Base-by-base conservation (phyloP, 2,888 invertebrate species). In the Hipparchia sbordonii region DNA sequence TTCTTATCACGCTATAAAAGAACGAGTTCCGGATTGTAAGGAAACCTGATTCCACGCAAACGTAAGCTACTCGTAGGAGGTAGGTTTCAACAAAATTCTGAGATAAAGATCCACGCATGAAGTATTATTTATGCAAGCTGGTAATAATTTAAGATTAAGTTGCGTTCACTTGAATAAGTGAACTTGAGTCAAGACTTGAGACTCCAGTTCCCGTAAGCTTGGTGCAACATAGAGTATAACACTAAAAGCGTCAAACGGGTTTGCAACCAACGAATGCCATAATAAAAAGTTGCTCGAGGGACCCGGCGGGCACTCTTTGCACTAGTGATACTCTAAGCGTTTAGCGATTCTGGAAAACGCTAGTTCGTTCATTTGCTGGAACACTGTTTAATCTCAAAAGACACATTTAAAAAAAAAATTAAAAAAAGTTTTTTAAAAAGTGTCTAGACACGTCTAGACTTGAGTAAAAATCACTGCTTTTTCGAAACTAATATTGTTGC, bases 161-260 rank as follows among this genome's bases (percentile, higher is more conserved):
- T 39, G 39, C 12, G 39, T 60, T 60, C 57, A 57, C 23, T 12
- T 52, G 66, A 52, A 13, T 56, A 69, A 23, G 69, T 39, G 52
- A 69, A 62, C 52, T 13, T 61, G 69, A 72, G 60, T 23, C 45
- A 65, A 70, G 72, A 72, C 67, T 82, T 12, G 61, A 72, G 72
- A 76, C 71, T 83, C 81, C 78, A 80, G 82, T 85, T 84, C 86
- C 84, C 82, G 85, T 85, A 84, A 84, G 85, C 82, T 79, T 79
- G 77, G 82, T 85, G 84, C 86, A 87, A 84, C 86, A 86, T 86
- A 84, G 83, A 79, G 81, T 82, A 84, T 84, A 83, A 88, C 85
- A 87, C 88, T 87, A 86, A 85, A 87, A 89, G 85, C 85, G 87
- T 84, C 86, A 88, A 90, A 90, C 90, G 84, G 83, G 90, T 90